Percentiles rank a stretch among this genome's conserved stretches.
These are phyloP conservation scores for Diploscapter pachys DNA, from an alignment of 1,140 invertebrate genomes.

Conservation along the genomic window DNA sequence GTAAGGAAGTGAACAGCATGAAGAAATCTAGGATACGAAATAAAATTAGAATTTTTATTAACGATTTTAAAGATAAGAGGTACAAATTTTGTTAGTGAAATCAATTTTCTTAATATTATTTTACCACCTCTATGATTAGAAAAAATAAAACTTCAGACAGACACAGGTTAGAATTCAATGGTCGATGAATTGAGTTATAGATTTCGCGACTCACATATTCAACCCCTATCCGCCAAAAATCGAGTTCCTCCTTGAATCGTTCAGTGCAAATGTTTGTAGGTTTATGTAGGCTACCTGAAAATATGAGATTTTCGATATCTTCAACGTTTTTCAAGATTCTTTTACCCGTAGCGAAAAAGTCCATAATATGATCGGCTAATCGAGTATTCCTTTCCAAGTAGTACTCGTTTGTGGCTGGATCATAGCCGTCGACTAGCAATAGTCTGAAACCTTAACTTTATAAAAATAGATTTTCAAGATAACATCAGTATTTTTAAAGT, in stretches of 20 bases:
- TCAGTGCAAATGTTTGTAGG: constrained; percentile 61
- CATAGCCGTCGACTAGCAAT: constrained; percentile 41
- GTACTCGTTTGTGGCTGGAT: constrained; percentile 46
- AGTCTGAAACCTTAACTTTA: neutral
- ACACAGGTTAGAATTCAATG: too few species aligned
- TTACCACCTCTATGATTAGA: neutral
- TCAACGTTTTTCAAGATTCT: constrained; percentile 8
- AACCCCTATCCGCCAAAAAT: constrained; percentile 60
- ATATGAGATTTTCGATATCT: constrained; percentile 15
- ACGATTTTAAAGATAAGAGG: neutral
- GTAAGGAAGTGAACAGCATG: constrained; percentile 39
- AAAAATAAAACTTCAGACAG: too few species aligned
- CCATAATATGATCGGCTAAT: constrained; percentile 51
- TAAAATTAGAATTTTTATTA: constrained; percentile 21
- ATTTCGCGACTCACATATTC: constrained; percentile 8
- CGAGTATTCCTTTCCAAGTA: constrained; percentile 51
- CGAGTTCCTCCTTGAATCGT: constrained; percentile 61
- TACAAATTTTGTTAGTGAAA: neutral
- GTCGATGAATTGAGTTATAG: neutral
- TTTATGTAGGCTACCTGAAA: constrained; percentile 61
- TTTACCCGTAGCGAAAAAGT: constrained; percentile 53
- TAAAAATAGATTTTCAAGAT: too few species aligned
- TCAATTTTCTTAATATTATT: neutral
- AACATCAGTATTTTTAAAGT: neutral
- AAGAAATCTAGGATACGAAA: constrained; percentile 40